Conservation (phyloP, 2,888 invertebrate species). For the Apoda limacodes region DNA sequence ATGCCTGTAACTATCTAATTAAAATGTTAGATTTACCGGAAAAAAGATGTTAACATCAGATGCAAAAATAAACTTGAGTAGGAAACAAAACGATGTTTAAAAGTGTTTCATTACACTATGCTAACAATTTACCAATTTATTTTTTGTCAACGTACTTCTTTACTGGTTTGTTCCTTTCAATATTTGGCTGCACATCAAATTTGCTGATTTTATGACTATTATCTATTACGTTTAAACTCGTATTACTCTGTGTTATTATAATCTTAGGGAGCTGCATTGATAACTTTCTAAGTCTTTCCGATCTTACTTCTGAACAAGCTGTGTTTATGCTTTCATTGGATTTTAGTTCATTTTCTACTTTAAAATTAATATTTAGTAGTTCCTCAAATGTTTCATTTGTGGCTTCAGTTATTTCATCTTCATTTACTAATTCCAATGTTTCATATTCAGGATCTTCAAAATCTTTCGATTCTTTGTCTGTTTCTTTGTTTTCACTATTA, state of each 20-base stretch:
- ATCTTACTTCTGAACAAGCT: constrained; percentile 31
- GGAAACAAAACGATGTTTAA: no score
- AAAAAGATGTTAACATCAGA: no score
- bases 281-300: constrained; percentile 43
- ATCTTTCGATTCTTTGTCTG: constrained; percentile 2
- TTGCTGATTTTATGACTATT: constrained; percentile 10
- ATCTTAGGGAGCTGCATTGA: constrained; percentile 54
- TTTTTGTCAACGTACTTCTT: constrained; percentile 7
- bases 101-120: no score
- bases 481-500: constrained; percentile 11
- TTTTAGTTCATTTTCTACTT: constrained; percentile 40
- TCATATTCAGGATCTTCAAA: constrained; percentile 33
- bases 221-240: constrained; percentile 32
- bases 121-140: no score
- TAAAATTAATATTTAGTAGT: constrained; percentile 26
- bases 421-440: constrained; percentile 22
- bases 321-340: constrained; percentile 35
- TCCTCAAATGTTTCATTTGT: constrained; percentile 10
- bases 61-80: no score
- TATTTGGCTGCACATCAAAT: constrained; percentile 14
- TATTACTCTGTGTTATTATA: constrained; percentile 50
- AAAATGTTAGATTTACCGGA: no score
- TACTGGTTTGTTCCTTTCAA: constrained; percentile 15
- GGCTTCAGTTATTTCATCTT: constrained; percentile 4
- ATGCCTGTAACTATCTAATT: no score